Evolutionary conservation across 1,140 invertebrate species (phyloP).

Genomic region (Rhopalosiphum maidis): DNA sequence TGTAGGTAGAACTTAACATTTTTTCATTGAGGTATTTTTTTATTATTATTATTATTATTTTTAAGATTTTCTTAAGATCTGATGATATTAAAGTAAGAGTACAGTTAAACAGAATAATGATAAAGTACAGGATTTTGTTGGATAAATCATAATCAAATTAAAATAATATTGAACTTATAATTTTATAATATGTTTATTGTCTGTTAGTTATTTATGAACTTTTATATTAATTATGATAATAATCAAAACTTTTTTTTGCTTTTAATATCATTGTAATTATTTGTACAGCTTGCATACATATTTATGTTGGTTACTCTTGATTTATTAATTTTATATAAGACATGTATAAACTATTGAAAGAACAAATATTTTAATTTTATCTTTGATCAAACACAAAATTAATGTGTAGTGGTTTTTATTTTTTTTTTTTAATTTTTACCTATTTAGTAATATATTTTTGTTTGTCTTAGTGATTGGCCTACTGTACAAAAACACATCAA

Average conservation of each 20-base stretch:
- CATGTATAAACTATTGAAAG: neutral
- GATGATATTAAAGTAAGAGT: neutral
- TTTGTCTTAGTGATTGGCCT: slow-evolving; percentile 79
- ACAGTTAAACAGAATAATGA: neutral
- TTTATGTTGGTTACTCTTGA: neutral
- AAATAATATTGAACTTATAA: too few species aligned
- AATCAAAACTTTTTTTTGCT: neutral
- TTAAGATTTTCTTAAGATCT: neutral
- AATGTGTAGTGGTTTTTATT: slow-evolving; percentile 29
- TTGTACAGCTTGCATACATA: neutral
- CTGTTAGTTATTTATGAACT: too few species aligned
- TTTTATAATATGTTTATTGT: too few species aligned
- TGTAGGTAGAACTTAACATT: too few species aligned
- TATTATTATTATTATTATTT: too few species aligned
- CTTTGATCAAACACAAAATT: too few species aligned
- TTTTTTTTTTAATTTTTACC: neutral
- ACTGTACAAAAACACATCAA: slow-evolving; percentile 82
- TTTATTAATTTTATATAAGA: neutral
- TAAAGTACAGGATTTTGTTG: too few species aligned
- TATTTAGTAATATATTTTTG: slow-evolving; percentile 32
- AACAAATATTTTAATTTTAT: neutral
- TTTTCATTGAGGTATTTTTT: neutral
- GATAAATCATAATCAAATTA: too few species aligned
- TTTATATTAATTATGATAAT: neutral
- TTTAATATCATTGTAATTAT: neutral